Base-by-base conservation (phyloP, 2,797 vertebrate species). In the Microhierax caerulescens region DNA sequence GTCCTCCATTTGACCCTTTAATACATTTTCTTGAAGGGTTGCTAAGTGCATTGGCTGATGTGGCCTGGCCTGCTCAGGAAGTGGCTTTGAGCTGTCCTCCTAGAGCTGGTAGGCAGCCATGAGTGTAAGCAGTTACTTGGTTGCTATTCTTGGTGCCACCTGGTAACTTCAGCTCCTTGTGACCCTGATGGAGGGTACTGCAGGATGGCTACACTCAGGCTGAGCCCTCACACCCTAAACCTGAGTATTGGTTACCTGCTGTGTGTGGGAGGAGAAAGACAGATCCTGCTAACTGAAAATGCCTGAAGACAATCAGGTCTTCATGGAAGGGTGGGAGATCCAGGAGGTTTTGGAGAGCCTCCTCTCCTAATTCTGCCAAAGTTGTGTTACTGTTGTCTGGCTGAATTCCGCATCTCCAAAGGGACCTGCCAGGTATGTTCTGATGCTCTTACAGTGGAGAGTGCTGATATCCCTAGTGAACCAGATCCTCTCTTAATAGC, bases 1-100 rank as follows among this genome's bases (percentile, higher is more conserved):
- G 68, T 85, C 68, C 72, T 93, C 64, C 41, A 39, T 94, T 37
- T 94, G 95, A 93, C 87, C 80, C 54, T 68, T 30, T 28, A 72
- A 41, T 68, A 8, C 25, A 30, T 92, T 89, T 92, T 80, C 63
- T 77, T 83, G 75, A 72, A 74, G 74, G 73, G 36, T 20, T 82
- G 70, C 83, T 67, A 18, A 93, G 37, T 85, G 85, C 45, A 1
- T 21, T 90, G 85, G 53, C 94, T 90, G 68, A 10, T 36, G 53
- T 53, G 88, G 74, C 74, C 51, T 60, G 90, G 59, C 39, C 22
- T 11, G 61, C 65, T 94, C 25, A n/a, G 70, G 84, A 72, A 91
- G 68, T 63, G 86, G 90, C 75, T 92, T 17, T 14, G 90, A 53
- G 90, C 64, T 85, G 86, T 32, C 78, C 10, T 45, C 20, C 6